Evolutionary conservation across 2,888 invertebrate genomes (phyloP).

Genomic region (Zonitis immaculata): DNA sequence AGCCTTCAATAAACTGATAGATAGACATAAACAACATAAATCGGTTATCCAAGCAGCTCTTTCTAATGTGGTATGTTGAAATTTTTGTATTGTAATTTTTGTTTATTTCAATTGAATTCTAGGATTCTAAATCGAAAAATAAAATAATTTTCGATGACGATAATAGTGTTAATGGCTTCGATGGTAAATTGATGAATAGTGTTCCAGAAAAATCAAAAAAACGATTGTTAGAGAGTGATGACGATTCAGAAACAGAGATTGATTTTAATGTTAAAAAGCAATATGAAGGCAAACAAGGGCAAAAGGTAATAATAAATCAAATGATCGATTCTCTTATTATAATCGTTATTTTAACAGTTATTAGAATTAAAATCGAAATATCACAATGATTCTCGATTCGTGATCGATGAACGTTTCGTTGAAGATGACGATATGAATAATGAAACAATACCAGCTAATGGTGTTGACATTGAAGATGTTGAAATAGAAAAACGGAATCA

Average conservation of each 20-base stretch:
- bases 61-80: constrained; percentile 56
- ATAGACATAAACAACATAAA: constrained; percentile 61
- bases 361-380: constrained; percentile 67
- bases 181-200: no score
- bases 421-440: constrained; percentile 52
- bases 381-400: constrained; percentile 73
- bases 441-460: constrained; percentile 31
- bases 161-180: constrained; percentile 41
- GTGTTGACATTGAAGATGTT: constrained; percentile 30
- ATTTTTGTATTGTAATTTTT: neutral
- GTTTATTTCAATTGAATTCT: constrained; percentile 31
- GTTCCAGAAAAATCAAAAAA: constrained; percentile 1
- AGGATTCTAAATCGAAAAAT: constrained; percentile 55
- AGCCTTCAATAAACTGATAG: constrained; percentile 61
- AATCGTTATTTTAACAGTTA: constrained; percentile 48
- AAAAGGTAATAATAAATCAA: constrained; percentile 49
- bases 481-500: constrained; percentile 47
- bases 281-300: constrained; percentile 61
- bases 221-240: constrained; percentile 48
- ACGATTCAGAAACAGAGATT: constrained; percentile 49
- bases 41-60: constrained; percentile 61
- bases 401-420: constrained; percentile 67
- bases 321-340: constrained; percentile 1
- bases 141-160: constrained; percentile 62
- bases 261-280: constrained; percentile 63